Conservation (phyloP, 2,888 invertebrate genomes). For the Leptodirus hochenwartii region DNA sequence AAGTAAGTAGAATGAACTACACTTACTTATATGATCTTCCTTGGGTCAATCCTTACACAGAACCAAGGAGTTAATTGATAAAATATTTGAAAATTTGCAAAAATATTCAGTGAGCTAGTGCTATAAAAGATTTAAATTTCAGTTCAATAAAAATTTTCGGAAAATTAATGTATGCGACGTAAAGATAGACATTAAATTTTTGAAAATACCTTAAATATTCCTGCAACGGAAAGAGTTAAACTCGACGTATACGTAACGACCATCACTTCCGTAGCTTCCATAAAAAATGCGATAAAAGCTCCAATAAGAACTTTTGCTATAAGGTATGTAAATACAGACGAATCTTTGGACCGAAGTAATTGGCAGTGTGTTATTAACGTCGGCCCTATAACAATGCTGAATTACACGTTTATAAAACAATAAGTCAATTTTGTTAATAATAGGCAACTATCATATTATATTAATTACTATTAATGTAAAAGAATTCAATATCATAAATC, state of each 20-base stretch:
- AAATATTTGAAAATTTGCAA: too few relatives aligned
- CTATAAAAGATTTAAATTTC: conserved; percentile 10
- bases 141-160: neutral
- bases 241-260: conserved; percentile 89
- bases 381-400: conserved; percentile 28
- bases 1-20: too few relatives aligned
- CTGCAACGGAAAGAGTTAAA: conserved; percentile 86
- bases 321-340: conserved; percentile 10
- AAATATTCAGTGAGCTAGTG: neutral
- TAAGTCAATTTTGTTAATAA: too few relatives aligned
- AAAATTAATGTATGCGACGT: too few relatives aligned
- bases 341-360: conserved; percentile 28
- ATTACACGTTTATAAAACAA: too few relatives aligned
- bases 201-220: conserved; percentile 75
- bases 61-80: too few relatives aligned
- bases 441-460: too few relatives aligned
- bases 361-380: conserved; percentile 28
- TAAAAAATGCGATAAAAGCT: conserved; percentile 74
- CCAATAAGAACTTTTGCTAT: conserved; percentile 49
- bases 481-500: too few relatives aligned
- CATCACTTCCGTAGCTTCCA: conserved; percentile 90
- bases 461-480: too few relatives aligned
- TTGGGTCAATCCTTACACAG: too few relatives aligned
- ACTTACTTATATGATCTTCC: too few relatives aligned
- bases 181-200: too few relatives aligned